phyloP scores from a whole-genome alignment of 2,113 vertebrate genomes.

The Anas platyrhynchos region DNA sequence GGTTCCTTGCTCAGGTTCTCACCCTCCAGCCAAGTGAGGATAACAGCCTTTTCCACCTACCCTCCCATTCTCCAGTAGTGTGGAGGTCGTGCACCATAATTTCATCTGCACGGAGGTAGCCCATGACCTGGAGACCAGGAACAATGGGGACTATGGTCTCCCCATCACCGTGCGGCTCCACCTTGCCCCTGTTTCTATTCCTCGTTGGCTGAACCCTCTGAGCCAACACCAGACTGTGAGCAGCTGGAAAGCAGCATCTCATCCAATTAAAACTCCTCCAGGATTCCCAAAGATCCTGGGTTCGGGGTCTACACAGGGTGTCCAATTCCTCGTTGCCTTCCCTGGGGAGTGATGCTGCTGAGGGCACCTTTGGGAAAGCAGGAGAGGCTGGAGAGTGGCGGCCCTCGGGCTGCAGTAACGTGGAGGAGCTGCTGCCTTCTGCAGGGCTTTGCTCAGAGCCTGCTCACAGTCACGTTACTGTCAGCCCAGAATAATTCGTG shows the following conservation, averaged over 20 bases:
- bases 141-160: neutral
- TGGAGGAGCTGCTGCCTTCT: neutral
- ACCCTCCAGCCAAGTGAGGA: neutral
- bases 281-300: neutral
- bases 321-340: neutral
- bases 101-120: neutral
- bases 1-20: neutral
- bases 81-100: neutral
- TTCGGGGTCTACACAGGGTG: neutral
- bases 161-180: neutral
- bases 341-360: neutral
- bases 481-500: conserved; percentile 16
- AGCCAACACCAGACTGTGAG: neutral
- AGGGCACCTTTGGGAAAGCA: neutral
- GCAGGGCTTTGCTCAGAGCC: neutral
- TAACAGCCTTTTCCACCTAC: neutral
- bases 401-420: neutral
- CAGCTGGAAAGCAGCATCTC: neutral
- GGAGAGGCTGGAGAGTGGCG: neutral
- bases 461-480: neutral
- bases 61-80: neutral
- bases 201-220: neutral
- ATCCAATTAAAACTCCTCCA: neutral
- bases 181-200: neutral
- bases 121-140: neutral